Conservation (phyloP, 2,113 vertebrate species). For the Martes martes region DNA sequence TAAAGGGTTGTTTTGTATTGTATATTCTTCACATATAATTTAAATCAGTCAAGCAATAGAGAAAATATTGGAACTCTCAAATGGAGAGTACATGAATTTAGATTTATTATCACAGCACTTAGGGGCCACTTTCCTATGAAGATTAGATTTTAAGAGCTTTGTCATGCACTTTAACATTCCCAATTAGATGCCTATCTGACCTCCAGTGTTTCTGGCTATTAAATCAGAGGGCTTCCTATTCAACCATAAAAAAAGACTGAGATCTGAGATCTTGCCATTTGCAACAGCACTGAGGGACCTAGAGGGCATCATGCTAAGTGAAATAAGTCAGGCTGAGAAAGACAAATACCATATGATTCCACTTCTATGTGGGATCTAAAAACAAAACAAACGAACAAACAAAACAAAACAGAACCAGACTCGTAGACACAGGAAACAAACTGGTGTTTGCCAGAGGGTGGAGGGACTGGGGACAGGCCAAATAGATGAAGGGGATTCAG, state of each 20-base stretch:
- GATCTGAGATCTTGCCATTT: not conserved
- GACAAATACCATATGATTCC: not conserved
- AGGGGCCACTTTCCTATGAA: not conserved
- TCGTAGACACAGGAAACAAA: not conserved
- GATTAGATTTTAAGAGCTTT: not conserved
- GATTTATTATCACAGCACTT: not conserved
- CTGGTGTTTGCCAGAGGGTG: not conserved
- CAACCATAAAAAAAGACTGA: not conserved
- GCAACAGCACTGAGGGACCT: not conserved
- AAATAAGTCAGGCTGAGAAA: not conserved
- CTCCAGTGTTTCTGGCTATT: not conserved
- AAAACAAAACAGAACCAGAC: not conserved
- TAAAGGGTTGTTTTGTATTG: not conserved
- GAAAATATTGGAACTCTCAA: not conserved
- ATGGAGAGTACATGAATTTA: not conserved
- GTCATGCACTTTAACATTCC: not conserved
- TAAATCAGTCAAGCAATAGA: not conserved
- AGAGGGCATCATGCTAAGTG: not conserved
- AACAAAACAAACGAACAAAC: not conserved
- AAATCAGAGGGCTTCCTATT: not conserved
- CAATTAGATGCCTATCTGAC: not conserved
- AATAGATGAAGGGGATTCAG: not conserved
- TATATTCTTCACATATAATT: constrained; percentile 12
- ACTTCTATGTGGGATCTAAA: not conserved
- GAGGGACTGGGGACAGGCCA: not conserved